phyloP scores from a whole-genome alignment of 1,140 invertebrate genomes.

The Lepidurus packardi region DNA sequence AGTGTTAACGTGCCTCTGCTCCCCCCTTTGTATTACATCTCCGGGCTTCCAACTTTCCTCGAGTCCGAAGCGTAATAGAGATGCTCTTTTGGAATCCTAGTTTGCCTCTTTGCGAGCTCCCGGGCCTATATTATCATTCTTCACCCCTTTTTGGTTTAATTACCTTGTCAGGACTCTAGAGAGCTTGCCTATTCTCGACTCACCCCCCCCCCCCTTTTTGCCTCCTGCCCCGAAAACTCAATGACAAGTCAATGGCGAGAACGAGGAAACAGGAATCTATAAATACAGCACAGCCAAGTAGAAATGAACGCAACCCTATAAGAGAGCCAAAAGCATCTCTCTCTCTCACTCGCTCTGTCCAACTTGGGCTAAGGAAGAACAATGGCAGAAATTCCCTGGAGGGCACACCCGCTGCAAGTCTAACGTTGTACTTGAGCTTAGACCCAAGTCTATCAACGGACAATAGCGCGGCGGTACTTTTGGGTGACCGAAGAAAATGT shows the following conservation, averaged over 20 bases:
- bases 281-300: conserved; percentile 10
- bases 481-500: not conserved
- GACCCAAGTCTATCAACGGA: conserved; percentile 9
- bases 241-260: conserved; percentile 21
- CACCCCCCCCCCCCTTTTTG: not conserved
- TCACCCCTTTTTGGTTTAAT: conserved; percentile 22
- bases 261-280: conserved; percentile 19
- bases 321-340: not conserved
- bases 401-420: not conserved
- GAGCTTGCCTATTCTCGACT: not conserved
- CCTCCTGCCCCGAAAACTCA: not conserved
- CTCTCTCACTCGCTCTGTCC: not conserved
- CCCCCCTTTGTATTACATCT: not conserved
- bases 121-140: conserved; percentile 21
- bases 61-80: not conserved
- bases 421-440: not conserved
- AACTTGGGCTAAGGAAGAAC: not conserved
- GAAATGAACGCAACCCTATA: conserved; percentile 1
- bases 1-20: conserved; percentile 1
- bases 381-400: not conserved
- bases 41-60: not conserved
- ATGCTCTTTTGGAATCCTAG: not conserved
- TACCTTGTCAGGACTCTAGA: conserved; percentile 9
- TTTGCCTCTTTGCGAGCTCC: not conserved
- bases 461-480: not conserved